phyloP scores from a whole-genome alignment of 2,113 vertebrate genomes.

The Scytalopus superciliaris region DNA sequence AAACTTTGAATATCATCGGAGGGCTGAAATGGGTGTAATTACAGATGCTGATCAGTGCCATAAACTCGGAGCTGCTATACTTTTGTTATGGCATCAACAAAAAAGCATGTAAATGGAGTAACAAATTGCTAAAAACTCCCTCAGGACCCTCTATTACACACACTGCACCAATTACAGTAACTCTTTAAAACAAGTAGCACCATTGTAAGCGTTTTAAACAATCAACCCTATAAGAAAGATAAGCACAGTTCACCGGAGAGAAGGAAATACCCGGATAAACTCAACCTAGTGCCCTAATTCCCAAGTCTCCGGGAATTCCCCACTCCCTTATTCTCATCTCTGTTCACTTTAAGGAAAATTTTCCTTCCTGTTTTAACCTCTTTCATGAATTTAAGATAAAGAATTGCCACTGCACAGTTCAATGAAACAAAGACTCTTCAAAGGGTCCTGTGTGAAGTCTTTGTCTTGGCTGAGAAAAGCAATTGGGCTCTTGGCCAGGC shows the following conservation, averaged over 20 bases:
- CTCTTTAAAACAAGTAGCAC: not conserved
- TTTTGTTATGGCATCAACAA: not conserved
- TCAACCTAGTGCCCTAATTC: not conserved
- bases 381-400: conserved; percentile 8
- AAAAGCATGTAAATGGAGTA: not conserved
- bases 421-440: conserved; percentile 33
- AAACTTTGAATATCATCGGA: not conserved
- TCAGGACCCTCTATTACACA: not conserved
- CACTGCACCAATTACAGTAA: not conserved
- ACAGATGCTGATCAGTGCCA: not conserved
- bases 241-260: not conserved
- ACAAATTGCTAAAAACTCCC: not conserved
- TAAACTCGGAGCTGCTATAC: not conserved
- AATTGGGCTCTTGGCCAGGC: conserved; percentile 6
- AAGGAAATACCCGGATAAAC: not conserved
- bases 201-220: not conserved
- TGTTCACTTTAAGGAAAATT: not conserved
- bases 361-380: not conserved
- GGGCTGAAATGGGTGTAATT: not conserved
- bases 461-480: conserved; percentile 24
- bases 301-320: not conserved
- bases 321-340: not conserved
- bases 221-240: not conserved
- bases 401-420: not conserved
- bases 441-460: conserved; percentile 24